Percentiles rank a stretch among this genome's conserved stretches.
phyloP scores from a whole-genome alignment of 2,113 vertebrate species.

The Girardinichthys multiradiatus region DNA sequence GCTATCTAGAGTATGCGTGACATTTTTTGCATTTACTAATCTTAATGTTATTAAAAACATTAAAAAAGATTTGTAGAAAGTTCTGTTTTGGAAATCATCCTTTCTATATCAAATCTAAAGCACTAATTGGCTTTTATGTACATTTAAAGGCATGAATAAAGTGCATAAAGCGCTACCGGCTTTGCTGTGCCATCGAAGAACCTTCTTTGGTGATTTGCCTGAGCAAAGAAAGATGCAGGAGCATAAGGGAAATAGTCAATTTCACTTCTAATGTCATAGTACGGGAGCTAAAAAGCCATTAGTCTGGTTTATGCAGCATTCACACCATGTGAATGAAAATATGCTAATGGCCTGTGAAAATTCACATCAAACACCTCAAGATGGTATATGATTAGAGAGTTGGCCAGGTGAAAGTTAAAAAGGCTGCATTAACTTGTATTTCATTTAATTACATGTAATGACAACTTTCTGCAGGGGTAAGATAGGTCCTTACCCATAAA shows the following conservation, averaged over 20 bases:
- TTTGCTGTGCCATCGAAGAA: neutral
- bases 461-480: neutral
- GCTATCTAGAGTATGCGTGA: neutral
- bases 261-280: neutral
- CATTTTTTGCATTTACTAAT: neutral
- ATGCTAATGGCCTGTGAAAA: constrained; percentile 9
- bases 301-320: neutral
- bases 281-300: constrained; percentile 13
- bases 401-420: constrained; percentile 9
- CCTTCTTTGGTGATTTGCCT: neutral
- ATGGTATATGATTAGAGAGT: neutral
- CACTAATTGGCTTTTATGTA: neutral
- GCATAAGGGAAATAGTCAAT: neutral
- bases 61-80: neutral
- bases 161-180: too few species aligned
- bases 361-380: constrained; percentile 12
- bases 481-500: neutral
- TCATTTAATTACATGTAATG: neutral
- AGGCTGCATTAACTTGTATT: neutral
- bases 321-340: constrained; percentile 19
- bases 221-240: neutral
- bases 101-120: neutral
- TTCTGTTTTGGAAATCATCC: neutral
- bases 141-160: neutral
- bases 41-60: neutral